phyloP scores from a whole-genome alignment of 2,113 vertebrate species.

The Marmota monax region DNA sequence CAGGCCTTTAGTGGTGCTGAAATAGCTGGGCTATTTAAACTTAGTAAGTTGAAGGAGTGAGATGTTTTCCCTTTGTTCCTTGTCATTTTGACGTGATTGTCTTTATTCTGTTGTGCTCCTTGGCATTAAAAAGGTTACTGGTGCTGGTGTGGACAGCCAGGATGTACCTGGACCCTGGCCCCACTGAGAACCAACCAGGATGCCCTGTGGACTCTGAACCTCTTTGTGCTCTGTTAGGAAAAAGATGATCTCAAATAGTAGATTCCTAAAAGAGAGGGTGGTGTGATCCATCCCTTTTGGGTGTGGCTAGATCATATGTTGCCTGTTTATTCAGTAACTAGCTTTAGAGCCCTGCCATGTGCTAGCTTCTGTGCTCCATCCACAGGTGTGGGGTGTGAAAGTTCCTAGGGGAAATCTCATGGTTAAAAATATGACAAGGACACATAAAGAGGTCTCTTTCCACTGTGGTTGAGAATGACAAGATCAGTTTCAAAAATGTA shows the following conservation, averaged over 20 bases:
- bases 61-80: neutral
- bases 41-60: neutral
- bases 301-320: neutral
- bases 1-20: neutral
- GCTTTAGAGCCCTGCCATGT: accelerated
- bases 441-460: neutral
- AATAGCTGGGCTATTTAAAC: neutral
- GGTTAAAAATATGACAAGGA: neutral
- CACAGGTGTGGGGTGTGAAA: too few relatives aligned
- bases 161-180: neutral
- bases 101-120: neutral
- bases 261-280: neutral
- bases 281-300: neutral
- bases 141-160: neutral
- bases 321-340: neutral
- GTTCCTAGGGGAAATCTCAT: neutral
- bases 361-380: neutral
- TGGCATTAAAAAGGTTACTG: neutral
- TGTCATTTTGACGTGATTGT: neutral
- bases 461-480: neutral
- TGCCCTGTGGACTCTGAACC: neutral
- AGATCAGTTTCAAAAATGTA: neutral
- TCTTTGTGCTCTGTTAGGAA: neutral
- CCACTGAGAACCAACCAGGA: neutral
- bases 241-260: neutral